These are phyloP conservation scores for Vimba vimba DNA, from an alignment of 2,113 vertebrate genomes.

Conservation along the genomic window DNA sequence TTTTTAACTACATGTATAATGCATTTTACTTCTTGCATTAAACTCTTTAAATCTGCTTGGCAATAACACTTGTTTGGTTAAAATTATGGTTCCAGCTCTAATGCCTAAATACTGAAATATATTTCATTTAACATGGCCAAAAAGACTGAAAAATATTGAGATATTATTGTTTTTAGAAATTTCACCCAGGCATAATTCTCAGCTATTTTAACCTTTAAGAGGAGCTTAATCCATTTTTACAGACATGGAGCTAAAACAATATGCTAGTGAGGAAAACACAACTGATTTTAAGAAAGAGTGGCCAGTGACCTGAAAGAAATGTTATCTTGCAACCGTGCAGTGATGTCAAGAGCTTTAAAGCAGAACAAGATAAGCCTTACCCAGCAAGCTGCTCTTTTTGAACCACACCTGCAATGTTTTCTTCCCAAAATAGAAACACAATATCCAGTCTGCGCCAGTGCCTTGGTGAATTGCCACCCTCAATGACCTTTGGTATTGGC, in stretches of 20 bases:
- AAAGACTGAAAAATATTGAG: neutral
- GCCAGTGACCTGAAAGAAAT: slow-evolving; percentile 2
- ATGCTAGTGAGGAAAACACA: neutral
- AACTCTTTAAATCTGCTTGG: neutral
- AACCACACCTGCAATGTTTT: slow-evolving; percentile 44
- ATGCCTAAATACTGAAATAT: neutral
- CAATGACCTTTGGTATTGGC: slow-evolving; percentile 38
- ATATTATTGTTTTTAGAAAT: neutral
- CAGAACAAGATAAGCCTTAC: slow-evolving; percentile 33
- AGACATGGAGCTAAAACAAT: neutral
- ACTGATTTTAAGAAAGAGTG: slow-evolving; percentile 3
- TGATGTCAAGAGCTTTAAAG: slow-evolving; percentile 29
- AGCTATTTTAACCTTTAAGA: neutral
- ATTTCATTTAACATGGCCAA: neutral
- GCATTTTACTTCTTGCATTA: neutral
- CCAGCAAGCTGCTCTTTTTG: neutral
- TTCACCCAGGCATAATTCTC: neutral
- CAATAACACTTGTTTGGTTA: neutral
- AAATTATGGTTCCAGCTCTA: neutral
- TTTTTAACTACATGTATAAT: neutral
- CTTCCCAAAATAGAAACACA: slow-evolving; percentile 38
- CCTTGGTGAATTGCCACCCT: slow-evolving; percentile 19
- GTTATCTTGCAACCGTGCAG: slow-evolving; percentile 16
- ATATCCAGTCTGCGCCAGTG: slow-evolving; percentile 22
- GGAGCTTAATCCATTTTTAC: neutral